A percentile compares a stretch with the other conserved stretches of the same genome.
Evolutionary conservation across 2,888 invertebrate species (phyloP).

Genomic region (Microplitis manilae): DNA sequence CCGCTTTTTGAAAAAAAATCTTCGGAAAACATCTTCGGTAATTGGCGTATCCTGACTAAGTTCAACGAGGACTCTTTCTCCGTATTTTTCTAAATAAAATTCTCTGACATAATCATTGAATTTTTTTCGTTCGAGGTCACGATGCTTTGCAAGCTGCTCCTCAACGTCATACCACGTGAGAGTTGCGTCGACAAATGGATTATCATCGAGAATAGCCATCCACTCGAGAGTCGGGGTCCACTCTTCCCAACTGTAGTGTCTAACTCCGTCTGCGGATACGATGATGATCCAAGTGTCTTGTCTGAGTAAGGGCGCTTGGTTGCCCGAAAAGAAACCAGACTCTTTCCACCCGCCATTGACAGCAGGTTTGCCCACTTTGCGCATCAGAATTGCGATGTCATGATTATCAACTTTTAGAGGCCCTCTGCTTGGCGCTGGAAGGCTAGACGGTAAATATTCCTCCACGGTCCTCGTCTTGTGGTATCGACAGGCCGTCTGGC

Average conservation of each 20-base stretch:
- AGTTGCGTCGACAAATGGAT: constrained; percentile 65
- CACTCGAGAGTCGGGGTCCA: constrained; percentile 66
- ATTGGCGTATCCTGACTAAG: constrained; percentile 62
- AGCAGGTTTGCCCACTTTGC: constrained; percentile 51
- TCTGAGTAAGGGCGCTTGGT: constrained; percentile 55
- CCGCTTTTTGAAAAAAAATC: constrained; percentile 64
- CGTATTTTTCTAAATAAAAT: constrained; percentile 64
- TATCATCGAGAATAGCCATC: constrained; percentile 56
- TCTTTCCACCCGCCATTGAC: constrained; percentile 52
- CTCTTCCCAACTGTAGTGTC: constrained; percentile 63
- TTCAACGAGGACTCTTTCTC: constrained; percentile 63
- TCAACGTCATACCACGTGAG: constrained; percentile 66
- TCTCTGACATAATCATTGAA: constrained; percentile 65
- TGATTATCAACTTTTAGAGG: constrained; percentile 61
- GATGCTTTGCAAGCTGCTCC: constrained; percentile 59
- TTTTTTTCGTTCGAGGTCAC: constrained; percentile 59
- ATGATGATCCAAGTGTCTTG: constrained; percentile 66
- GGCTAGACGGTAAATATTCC: constrained; percentile 64
- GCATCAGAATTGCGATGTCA: constrained; percentile 65
- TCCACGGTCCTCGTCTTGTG: constrained; percentile 61
- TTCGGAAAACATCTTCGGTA: constrained; percentile 62
- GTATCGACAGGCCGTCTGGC: constrained; percentile 64
- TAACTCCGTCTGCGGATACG: constrained; percentile 61
- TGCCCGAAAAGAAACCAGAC: constrained; percentile 63
- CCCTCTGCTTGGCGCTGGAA: constrained; percentile 64